Evolutionary conservation across 2,113 vertebrate genomes (phyloP), one percentile per base, ranked within the genome.

Genomic region (Coregonus clupeaformis): DNA sequence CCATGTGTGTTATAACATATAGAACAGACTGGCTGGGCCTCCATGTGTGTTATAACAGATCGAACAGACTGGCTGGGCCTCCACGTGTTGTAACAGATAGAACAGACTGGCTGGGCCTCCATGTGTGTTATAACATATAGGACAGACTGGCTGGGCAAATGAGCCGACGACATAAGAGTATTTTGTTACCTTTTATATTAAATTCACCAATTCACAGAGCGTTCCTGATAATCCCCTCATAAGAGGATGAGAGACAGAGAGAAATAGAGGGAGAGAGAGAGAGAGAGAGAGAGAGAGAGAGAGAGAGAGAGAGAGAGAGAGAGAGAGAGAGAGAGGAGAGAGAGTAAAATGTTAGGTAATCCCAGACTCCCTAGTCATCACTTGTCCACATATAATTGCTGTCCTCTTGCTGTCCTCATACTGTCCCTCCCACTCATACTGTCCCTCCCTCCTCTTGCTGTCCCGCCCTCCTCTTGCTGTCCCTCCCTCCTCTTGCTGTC

Each of bases 311-410:
- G 71, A 80, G 55, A 71, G 77, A 78, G 78, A 69, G 42, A 57
- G 36, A n/a, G 29, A 2, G 55, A 36, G 36, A 77, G 49, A 49
- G 72, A 32, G 64, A 66, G 24, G 29, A 59, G 69, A 68, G 32
- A 62, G 27, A 66, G 73, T 68, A 84, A 85, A 82, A 68, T 80
- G 87, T 92, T 90, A 91, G 82, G 88, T 91, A 91, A 92, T 77
- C 72, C 64, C 71, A 76, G 81, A 78, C 25, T 27, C 20, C 45
- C 81, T 72, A 65, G 59, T 75, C 74, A 64, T 70, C 68, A 78
- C 75, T 78, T 70, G 3, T 78, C 16, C 32, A 70, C 20, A 55
- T 64, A 18, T 30, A 36, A 66, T 66, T 36, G 32, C 32, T 32
- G 32, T 32, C 32, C 32, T 6, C 6, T 36, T 36, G 6, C 32